Conservation (phyloP, 2,888 invertebrate species). For the Melanargia galathea region DNA sequence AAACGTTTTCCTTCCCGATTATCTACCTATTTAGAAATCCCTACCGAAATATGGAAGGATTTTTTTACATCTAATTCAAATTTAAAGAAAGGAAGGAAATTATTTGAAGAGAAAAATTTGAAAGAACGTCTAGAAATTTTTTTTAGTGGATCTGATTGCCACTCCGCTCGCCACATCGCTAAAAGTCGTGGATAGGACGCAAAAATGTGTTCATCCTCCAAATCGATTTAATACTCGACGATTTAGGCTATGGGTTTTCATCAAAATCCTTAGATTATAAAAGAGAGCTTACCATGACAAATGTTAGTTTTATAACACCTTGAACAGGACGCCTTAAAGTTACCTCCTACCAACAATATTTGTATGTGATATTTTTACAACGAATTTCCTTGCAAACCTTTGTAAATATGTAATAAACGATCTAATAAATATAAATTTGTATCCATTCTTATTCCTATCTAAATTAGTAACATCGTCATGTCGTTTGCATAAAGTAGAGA, state of each 20-base stretch:
- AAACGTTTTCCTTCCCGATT: no score
- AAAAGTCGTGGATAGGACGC: background rate
- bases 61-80: no score
- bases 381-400: conserved; percentile 52
- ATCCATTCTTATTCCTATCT: conserved; percentile 20
- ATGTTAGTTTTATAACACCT: conserved; percentile 5
- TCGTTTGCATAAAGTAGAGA: no score
- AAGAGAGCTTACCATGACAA: conserved; percentile 30
- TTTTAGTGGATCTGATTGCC: no score
- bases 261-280: background rate
- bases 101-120: no score
- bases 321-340: background rate
- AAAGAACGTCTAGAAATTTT: no score
- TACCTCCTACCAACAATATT: background rate
- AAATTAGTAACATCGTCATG: no score
- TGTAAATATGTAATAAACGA: conserved; percentile 61
- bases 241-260: conserved; percentile 5
- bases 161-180: background rate
- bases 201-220: conserved; percentile 36
- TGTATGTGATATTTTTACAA: conserved; percentile 48
- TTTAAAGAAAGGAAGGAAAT: no score
- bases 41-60: no score
- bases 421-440: conserved; percentile 33
- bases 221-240: conserved; percentile 34
- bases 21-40: no score